These are phyloP conservation scores for Pseudonaja textilis DNA, from an alignment of 2,113 vertebrate species.

Conservation along the genomic window DNA sequence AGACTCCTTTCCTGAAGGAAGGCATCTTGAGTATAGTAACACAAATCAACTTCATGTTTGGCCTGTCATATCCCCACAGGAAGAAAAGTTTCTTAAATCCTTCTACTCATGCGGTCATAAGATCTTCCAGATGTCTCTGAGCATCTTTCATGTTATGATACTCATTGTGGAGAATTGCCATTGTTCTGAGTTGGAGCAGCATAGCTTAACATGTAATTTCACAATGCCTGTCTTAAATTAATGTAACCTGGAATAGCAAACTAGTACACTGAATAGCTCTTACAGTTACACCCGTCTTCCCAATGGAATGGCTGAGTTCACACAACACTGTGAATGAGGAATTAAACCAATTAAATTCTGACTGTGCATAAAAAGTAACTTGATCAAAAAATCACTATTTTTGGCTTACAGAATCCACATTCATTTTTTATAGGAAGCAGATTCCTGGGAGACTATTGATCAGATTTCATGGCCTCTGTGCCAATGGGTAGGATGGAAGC, in stretches of 20 bases:
- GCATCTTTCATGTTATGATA: background rate
- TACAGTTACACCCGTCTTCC: background rate
- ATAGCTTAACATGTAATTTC: constrained; percentile 8
- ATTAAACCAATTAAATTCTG: background rate
- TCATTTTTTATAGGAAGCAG: background rate
- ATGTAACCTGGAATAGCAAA: constrained; percentile 17
- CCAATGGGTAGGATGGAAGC: background rate
- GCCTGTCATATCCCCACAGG: constrained; percentile 31
- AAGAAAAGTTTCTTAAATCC: constrained; percentile 54
- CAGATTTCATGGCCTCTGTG: background rate
- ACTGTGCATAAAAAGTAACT: background rate
- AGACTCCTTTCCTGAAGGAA: constrained; percentile 22
- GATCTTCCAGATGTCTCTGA: constrained; percentile 53
- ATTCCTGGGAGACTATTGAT: background rate
- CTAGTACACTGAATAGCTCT: background rate
- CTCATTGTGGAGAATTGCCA: constrained; percentile 21
- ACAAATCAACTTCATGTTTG: constrained; percentile 39
- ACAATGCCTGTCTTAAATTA: constrained; percentile 15
- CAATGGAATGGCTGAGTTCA: background rate
- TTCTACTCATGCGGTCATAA: constrained; percentile 44
- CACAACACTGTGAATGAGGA: background rate
- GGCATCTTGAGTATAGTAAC: constrained; percentile 24
- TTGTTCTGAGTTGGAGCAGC: constrained; percentile 1
- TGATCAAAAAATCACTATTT: background rate
- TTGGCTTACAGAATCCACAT: background rate